Base-by-base conservation (phyloP, 1,140 invertebrate genomes). In the Chironomus tepperi region DNA sequence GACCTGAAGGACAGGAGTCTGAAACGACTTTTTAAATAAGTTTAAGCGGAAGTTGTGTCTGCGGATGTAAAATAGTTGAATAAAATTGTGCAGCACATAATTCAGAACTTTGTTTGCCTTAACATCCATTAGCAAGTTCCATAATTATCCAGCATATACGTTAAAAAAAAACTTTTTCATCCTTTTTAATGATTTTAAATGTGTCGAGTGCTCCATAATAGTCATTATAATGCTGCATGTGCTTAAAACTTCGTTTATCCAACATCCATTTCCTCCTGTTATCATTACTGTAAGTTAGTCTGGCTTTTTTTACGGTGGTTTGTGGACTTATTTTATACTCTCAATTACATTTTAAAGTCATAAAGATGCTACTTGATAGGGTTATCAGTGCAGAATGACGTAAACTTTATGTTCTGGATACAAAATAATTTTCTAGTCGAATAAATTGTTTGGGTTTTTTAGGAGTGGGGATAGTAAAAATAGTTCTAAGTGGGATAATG, bases 171-270 rank as follows among this genome's bases (percentile, higher is more conserved):
- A 34, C 24, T 34, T 34, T 34, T 5, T 34, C 24, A 34, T 34
- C 24, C 24, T 34, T 34, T 57, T 57, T 57, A 57, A 57, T 57
- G 47, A 57, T 57, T 47, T 47, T 47, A 47, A 57, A 57, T 57
- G 47, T 57, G 47, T 57, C 47, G 47, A 57, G 47, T 57, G 47
- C 47, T n/a, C 47, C 10, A 57, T 57, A 57, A 57, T 15, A 57
- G 47, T 57, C 47, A 57, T 57, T 57, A 57, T 15, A 57, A 12
- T 57, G 12, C 47, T 57, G n/a, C n/a, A 57, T 57, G 47, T 57
- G 47, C 12, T 57, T 57, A 57, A 34, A 57, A 57, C 10, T 57
- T 57, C 47, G n/a, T 57, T 57, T 57, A 10, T 47, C n/a, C 9
- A 47, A 7, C 15, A 15, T 47, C 9, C 12, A 57, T 57, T 57